phyloP scores from a whole-genome alignment of 2,797 vertebrate genomes.

The Silurus lanzhouensis region DNA sequence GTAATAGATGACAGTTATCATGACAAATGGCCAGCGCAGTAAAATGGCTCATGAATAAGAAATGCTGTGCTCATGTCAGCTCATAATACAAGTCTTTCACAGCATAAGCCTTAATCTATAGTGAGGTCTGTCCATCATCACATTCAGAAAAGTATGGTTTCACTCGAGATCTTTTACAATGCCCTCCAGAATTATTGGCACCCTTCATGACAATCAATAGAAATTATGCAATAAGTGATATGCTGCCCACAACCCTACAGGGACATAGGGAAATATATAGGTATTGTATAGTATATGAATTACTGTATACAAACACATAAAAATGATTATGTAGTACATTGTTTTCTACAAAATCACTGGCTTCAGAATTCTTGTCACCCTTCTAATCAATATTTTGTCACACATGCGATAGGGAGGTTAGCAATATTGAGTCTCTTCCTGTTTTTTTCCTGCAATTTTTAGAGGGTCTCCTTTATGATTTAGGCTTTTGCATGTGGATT shows the following conservation, averaged over 20 bases:
- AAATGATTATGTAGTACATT: neutral
- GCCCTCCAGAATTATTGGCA: neutral
- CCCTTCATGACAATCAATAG: neutral
- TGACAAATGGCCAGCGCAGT: constrained; percentile 40
- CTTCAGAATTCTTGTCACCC: neutral
- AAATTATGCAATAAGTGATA: neutral
- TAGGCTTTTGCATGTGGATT: neutral
- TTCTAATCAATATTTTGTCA: neutral
- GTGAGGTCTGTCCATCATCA: constrained; percentile 28
- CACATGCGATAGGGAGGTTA: neutral
- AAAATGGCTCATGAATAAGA: constrained; percentile 54
- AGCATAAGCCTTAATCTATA: constrained; percentile 28
- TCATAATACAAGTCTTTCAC: constrained; percentile 34
- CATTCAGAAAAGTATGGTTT: constrained; percentile 25
- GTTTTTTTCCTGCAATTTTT: neutral
- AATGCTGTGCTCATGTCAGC: constrained; percentile 41
- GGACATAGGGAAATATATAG: neutral
- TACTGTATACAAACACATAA: neutral
- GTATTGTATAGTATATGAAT: neutral
- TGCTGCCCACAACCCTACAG: neutral
- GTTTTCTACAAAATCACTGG: neutral
- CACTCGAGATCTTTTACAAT: constrained; percentile 20
- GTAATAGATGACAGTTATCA: constrained; percentile 50
- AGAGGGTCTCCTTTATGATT: neutral
- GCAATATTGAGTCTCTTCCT: neutral